Percentiles rank a stretch among this genome's conserved stretches.
Evolutionary conservation across 2,888 invertebrate species (phyloP).

Genomic region (Xestia rhomboidea): DNA sequence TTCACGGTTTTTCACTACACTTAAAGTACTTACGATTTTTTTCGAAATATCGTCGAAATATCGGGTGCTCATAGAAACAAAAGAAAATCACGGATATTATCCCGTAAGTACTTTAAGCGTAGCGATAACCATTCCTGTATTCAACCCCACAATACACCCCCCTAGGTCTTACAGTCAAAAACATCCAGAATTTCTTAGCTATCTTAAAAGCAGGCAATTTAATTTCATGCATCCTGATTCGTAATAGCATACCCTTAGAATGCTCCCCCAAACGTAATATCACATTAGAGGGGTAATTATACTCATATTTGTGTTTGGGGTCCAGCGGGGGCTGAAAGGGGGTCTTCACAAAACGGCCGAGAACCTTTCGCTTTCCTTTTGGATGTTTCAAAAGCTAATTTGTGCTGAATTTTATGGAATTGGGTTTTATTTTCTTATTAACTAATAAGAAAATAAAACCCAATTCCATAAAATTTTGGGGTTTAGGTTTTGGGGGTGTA

Average conservation of each 20-base stretch:
- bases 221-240: conserved; percentile 71
- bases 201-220: conserved; percentile 67
- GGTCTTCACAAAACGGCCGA: conserved; percentile 70
- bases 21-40: too few relatives aligned
- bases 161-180: conserved; percentile 51
- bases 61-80: too few relatives aligned
- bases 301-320: conserved; percentile 76
- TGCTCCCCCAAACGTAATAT: conserved; percentile 75
- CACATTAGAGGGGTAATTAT: conserved; percentile 83
- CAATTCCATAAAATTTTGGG: too few relatives aligned
- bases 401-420: conserved; percentile 54
- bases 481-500: conserved; percentile 8
- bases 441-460: too few relatives aligned
- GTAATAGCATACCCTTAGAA: conserved; percentile 58
- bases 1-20: too few relatives aligned
- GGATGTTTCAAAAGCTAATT: conserved; percentile 64
- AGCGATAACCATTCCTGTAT: conserved; percentile 10
- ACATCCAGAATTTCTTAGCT: conserved; percentile 59
- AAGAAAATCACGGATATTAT: too few relatives aligned
- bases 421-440: conserved; percentile 46
- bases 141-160: conserved; percentile 31
- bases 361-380: conserved; percentile 50
- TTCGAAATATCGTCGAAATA: too few relatives aligned
- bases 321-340: conserved; percentile 67
- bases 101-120: too few relatives aligned